A percentile compares a stretch with the other conserved stretches of the same genome.
Conservation (phyloP, 2,797 vertebrate genomes). For the Hyperoplus immaculatus region DNA sequence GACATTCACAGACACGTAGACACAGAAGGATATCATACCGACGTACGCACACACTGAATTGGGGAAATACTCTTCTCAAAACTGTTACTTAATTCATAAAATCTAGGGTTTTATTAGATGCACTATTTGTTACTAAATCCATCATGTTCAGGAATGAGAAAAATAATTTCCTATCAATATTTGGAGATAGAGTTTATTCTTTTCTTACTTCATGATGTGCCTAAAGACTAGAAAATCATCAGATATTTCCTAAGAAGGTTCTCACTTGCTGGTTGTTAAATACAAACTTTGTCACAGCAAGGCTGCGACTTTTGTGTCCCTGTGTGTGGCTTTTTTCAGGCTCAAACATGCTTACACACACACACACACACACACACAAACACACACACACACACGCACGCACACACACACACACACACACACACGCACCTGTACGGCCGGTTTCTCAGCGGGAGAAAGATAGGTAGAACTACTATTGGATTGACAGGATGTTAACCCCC, state of each 20-base stretch:
- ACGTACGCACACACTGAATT: constrained; percentile 30
- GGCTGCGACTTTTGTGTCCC: constrained; percentile 30
- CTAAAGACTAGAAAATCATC: constrained; percentile 41
- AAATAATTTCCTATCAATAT: constrained; percentile 48
- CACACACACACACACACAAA: constrained; percentile 23
- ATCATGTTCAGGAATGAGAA: constrained; percentile 55
- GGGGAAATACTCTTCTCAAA: constrained; percentile 29
- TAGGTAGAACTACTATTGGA: constrained; percentile 37
- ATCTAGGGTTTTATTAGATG: constrained; percentile 30
- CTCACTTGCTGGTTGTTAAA: constrained; percentile 65
- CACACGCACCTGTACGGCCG: constrained; percentile 20
- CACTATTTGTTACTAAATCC: constrained; percentile 42
- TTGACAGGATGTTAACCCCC: constrained; percentile 46
- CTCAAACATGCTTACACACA: constrained; percentile 17
- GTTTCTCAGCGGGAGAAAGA: background rate
- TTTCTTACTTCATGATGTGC: constrained; percentile 33
- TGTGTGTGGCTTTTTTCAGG: background rate
- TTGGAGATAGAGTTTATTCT: constrained; percentile 19
- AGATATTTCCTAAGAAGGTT: constrained; percentile 31
- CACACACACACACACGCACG: constrained; percentile 23
- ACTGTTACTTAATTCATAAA: constrained; percentile 44
- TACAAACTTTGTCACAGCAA: constrained; percentile 39
- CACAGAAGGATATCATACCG: constrained; percentile 16
- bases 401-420: constrained; percentile 41
- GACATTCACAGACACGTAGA: constrained; percentile 37